Base-by-base conservation (phyloP, 2,797 vertebrate genomes). In the Peromyscus attwateri region DNA sequence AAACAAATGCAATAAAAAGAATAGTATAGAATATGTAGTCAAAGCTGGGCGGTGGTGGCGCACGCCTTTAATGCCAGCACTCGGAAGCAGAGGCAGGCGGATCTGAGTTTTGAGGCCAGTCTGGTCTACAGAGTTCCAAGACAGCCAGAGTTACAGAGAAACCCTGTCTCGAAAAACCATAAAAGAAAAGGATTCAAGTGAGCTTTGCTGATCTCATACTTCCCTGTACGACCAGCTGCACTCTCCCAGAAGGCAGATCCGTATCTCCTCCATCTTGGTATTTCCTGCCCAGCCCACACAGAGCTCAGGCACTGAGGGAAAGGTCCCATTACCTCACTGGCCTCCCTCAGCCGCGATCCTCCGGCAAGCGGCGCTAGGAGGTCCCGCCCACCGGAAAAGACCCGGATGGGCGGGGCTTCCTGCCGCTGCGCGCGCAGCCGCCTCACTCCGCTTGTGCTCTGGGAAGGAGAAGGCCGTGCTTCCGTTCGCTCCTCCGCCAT, bases 341-440 rank as follows among this genome's bases (percentile, higher is more conserved):
- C 1, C 60, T 23, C 29, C 2, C 40, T 23, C 21, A 16, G 64
- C 12, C 1, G 13, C 1, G n/a, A 25, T 1, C 23, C 4, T 46
- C 55, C 19, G 10, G 37, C 71, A 62, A 55, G 57, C 0, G 66
- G 66, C 84, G 31, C 84, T 2, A 13, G 17, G 14, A 37, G 31
- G 52, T 23, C 14, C 88, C 8, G 43, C 73, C 87, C 31, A 31
- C 31, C 11, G 52, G 27, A 43, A 62, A 43, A 57, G 37, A 31
- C 87, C 87, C 87, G 73, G 87, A 46, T 89, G 87, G 70, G 87
- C 31, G 71, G 12, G 27, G 57, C 14, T 77, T 77, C 17, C 57
- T 5, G 43, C 12, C 11, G 13, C 31, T 64, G 88, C 88, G 73
- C 57, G 29, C 66, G 66, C 88, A 27, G 57, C 57, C 3, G 5